Base-by-base conservation (phyloP, 2,113 vertebrate genomes). In the Cheirogaleus medius region DNA sequence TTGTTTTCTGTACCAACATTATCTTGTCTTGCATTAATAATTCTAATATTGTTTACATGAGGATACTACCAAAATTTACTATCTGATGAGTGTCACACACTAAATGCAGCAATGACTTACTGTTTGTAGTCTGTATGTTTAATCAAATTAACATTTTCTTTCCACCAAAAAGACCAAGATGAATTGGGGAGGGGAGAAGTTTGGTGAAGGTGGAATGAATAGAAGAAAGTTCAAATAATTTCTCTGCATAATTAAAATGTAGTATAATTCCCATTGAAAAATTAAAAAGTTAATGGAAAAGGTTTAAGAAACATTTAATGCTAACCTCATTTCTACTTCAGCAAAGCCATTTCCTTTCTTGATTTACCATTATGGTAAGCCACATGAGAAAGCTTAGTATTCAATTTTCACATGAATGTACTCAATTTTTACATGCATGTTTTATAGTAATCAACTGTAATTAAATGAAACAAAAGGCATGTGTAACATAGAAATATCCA, bases 341-440 rank as follows among this genome's bases (percentile, higher is more conserved):
- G 66, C 90, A 86, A 95, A 97, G 82, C 29, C 32, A 39, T 8
- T 98, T 97, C 77, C 88, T 82, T 44, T 94, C 88, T 52, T 88
- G 63, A 92, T 89, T 94, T 91, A 74, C 76, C 88, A 20, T 89
- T 73, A 87, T 89, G 95, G 73, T 91, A 56, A 96, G 76, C 95
- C 95, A 29, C 80, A 71, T 37, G 44, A 87, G 76, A 94, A 97
- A 93, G 63, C 78, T 66, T 13, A 56, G 37, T 44, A 25, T 74
- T 87, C 56, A 63, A 0, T 87, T 82, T 92, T 0, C 88, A 93
- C 80, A n/a, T 90, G 66, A 78, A 37, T 52, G 25, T 39, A 23
- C 64, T 88, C 60, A 49, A 66, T 74, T 66, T 88, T 1, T 66
- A 94, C 85, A 63, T 85, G 52, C 91, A 69, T 95, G 73, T 76